Evolutionary conservation across 2,888 invertebrate species (phyloP).

Genomic region (Xanthia togata): DNA sequence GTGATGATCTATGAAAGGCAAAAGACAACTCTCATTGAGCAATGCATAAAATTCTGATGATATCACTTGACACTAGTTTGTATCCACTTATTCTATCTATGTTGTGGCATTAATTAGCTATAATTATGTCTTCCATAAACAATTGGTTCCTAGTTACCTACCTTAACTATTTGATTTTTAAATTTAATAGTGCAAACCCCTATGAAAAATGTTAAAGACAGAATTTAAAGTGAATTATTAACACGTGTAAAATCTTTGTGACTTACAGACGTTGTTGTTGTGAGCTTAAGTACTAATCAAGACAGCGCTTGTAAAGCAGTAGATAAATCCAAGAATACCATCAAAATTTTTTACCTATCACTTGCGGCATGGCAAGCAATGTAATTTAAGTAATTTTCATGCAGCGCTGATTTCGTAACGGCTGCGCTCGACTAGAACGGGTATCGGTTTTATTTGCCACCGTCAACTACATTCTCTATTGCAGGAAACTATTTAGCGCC

Average conservation of each 20-base stretch:
- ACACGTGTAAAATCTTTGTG: constrained; percentile 31
- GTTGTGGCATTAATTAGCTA: neutral
- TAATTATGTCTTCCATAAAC: neutral
- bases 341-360: constrained; percentile 60
- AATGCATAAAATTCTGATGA: neutral
- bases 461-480: constrained; percentile 80
- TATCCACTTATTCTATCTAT: neutral
- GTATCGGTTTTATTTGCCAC: constrained; percentile 85
- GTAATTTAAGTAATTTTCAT: constrained; percentile 83
- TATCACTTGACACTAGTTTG: neutral
- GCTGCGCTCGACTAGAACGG: constrained; percentile 89
- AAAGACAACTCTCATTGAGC: neutral
- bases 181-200: neutral
- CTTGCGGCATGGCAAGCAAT: constrained; percentile 67
- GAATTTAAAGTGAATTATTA: constrained; percentile 5
- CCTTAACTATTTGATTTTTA: neutral
- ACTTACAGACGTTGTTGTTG: neutral
- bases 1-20: constrained; percentile 6
- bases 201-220: neutral
- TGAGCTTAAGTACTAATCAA: constrained; percentile 5
- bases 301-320: constrained; percentile 20
- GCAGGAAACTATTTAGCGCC: constrained; percentile 58
- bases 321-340: constrained; percentile 54
- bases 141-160: neutral
- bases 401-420: constrained; percentile 89